Conservation (phyloP, 2,797 vertebrate species). For the Pseudocheirus occidentalis region DNA sequence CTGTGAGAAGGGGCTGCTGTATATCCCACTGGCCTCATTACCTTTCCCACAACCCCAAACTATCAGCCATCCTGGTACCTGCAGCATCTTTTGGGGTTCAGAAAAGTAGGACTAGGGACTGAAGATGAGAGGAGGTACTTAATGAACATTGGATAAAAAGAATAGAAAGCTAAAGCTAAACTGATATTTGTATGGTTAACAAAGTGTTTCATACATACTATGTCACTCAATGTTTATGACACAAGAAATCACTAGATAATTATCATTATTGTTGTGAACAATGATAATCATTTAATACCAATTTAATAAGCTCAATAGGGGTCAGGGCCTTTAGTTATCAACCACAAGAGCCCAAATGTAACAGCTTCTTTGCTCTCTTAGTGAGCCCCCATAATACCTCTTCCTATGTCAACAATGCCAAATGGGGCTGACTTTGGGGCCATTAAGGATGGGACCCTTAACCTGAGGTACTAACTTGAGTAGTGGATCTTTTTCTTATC, state of each 20-base stretch:
- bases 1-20: neutral
- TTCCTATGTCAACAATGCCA: no score
- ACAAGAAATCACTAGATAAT: neutral
- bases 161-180: neutral
- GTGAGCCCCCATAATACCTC: no score
- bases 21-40: fast-evolving
- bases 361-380: no score
- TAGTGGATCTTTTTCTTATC: no score
- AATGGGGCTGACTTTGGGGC: no score
- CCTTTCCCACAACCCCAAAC: no score
- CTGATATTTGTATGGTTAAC: neutral
- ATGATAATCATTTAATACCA: neutral
- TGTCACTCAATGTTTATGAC: neutral
- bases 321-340: no score
- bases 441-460: no score
- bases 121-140: neutral
- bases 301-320: no score
- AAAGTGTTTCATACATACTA: neutral
- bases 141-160: neutral
- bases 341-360: no score
- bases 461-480: no score
- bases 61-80: neutral
- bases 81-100: neutral
- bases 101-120: neutral
- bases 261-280: neutral